Conservation (phyloP, 2,113 vertebrate genomes). For the Choloepus hoffmanni region DNA sequence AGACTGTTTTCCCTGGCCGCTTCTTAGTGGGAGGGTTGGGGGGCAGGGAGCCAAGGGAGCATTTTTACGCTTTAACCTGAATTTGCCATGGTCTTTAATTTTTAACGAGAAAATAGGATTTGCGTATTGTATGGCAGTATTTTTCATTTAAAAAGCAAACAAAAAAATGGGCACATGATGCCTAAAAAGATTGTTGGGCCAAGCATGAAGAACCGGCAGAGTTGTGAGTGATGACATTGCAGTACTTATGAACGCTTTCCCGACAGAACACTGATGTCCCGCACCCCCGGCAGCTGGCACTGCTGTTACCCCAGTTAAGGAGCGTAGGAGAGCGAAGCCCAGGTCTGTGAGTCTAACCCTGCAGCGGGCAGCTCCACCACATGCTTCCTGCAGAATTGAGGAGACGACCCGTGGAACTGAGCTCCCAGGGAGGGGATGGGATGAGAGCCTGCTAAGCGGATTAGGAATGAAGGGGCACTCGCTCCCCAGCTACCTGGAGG, state of each 20-base stretch:
- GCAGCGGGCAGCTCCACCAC: background rate
- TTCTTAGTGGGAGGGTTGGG: too few species aligned
- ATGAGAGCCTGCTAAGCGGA: background rate
- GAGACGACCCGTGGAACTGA: background rate
- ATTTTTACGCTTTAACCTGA: background rate
- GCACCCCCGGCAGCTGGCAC: rapidly evolving
- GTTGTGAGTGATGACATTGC: background rate
- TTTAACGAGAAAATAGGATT: background rate
- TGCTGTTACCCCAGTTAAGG: background rate
- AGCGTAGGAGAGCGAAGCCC: background rate
- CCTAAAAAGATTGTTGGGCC: background rate
- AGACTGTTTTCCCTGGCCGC: background rate
- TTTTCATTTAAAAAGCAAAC: background rate
- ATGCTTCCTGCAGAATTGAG: background rate
- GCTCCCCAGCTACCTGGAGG: background rate
- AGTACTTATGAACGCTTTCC: background rate
- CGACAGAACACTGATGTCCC: rapidly evolving
- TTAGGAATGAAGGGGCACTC: background rate
- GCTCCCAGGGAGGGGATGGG: background rate
- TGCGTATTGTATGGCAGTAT: background rate
- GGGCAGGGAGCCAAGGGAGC: background rate
- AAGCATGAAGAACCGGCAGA: background rate
- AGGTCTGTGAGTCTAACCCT: background rate
- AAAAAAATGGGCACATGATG: background rate
- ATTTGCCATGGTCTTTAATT: background rate